Evolutionary conservation across 2,797 vertebrate genomes (phyloP).

Genomic region (Hapalemur alaotrensis): DNA sequence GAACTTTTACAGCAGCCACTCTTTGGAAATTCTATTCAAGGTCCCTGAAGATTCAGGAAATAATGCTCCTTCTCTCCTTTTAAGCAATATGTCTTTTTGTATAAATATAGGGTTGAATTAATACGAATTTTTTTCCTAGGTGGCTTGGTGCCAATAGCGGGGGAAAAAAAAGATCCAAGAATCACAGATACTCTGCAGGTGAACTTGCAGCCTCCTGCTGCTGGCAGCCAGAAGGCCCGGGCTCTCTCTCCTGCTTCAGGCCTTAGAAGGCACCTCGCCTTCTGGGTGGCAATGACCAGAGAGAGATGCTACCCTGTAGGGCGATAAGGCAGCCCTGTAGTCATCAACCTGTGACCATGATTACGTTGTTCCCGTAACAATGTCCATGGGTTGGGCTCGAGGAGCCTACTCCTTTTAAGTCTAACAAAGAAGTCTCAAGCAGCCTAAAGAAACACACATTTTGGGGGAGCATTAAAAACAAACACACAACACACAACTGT

Average conservation of each 20-base stretch:
- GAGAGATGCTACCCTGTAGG: not conserved
- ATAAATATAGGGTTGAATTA: not conserved
- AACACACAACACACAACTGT: not conserved
- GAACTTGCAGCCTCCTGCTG: not conserved
- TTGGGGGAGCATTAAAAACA: constrained; percentile 64
- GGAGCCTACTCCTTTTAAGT: constrained; percentile 50
- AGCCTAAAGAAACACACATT: constrained; percentile 63
- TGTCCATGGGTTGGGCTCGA: not conserved
- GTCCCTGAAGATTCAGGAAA: not conserved
- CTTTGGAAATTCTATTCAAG: not conserved
- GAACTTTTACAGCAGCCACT: not conserved
- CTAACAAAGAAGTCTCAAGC: constrained; percentile 55
- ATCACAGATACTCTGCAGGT: not conserved
- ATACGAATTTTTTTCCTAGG: not conserved
- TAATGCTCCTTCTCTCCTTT: not conserved
- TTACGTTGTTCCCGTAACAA: not conserved
- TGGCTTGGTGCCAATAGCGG: not conserved
- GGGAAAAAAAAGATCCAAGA: not conserved
- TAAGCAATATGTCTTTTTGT: not conserved
- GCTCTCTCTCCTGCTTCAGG: not conserved
- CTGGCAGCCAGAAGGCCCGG: not conserved
- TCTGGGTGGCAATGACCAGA: not conserved
- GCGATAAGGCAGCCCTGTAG: not conserved
- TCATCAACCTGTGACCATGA: not conserved
- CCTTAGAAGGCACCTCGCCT: constrained; percentile 31